Evolutionary conservation across 2,113 vertebrate species (phyloP).

Genomic region (Rhea americana): DNA sequence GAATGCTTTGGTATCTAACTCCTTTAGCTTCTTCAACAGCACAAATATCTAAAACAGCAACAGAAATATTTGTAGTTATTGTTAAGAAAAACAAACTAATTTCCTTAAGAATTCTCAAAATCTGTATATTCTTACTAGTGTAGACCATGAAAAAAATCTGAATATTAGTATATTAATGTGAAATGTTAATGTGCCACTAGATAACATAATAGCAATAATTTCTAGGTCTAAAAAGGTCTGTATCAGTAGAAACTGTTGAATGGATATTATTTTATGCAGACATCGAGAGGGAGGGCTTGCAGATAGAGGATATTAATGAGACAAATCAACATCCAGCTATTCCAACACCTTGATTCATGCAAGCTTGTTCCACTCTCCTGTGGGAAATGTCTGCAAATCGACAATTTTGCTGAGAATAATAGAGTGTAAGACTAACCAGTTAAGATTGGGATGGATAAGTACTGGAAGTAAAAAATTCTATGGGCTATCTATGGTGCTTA

Average conservation of each 20-base stretch:
- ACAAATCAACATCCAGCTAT: neutral
- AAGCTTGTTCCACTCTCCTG: neutral
- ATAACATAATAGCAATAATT: neutral
- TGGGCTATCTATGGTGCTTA: neutral
- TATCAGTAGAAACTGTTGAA: neutral
- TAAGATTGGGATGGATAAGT: neutral
- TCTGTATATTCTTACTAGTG: neutral
- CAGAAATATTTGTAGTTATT: neutral
- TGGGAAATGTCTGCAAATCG: neutral
- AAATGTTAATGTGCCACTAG: neutral
- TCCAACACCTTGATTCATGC: neutral
- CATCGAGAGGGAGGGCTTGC: neutral
- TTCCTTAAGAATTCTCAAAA: neutral
- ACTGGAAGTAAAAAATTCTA: neutral
- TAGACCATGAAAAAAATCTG: neutral
- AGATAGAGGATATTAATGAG: neutral
- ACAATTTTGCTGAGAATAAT: neutral
- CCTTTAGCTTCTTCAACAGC: neutral
- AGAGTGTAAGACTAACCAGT: neutral
- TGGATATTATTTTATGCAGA: neutral
- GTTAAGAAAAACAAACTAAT: neutral
- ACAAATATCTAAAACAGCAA: neutral
- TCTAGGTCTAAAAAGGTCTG: neutral
- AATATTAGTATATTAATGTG: neutral
- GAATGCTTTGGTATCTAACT: neutral